Base-by-base conservation (phyloP, 2,797 vertebrate species). In the Parauchenoglanis punctatus region DNA sequence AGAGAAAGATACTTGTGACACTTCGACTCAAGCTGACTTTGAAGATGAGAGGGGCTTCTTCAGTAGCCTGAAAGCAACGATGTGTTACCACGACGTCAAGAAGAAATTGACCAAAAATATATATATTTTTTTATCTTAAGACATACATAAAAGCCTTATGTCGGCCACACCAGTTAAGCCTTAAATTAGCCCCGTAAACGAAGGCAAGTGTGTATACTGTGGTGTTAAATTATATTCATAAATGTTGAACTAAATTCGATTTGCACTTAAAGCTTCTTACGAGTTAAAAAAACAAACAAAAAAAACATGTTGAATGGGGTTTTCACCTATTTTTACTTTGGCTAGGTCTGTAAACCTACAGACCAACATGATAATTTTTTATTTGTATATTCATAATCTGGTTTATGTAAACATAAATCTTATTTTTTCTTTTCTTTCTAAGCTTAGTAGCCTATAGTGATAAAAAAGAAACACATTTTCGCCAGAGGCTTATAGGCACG, bases 391-490 rank as follows among this genome's bases (percentile, higher is more conserved):
- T 49, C 46, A 63, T 35, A 28, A 35, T 61, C 4, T 85, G 28
- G 5, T 23, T 65, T 54, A 65, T 81, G 25, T 65, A 10, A 65
- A 18, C 13, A 65, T 82, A 61, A 31, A 77, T 10, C 0, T 4
- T 81, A 7, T 40, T 12, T 23, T 59, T 59, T 31, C 20, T 49
- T 4, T 81, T 25, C n/a, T 65, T 12, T 49, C 8, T 82, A 49
- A 82, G 40, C 15, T 82, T 81, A 63, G 20, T 35, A 63, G 12
- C 15, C 8, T 67, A 20, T 7, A 6, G 46, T 12, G 17, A 44
- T 35, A 31, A 44, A 61, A n/a, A 44, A 81, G 20, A 49, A 49
- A 0, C 78, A 72, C 31, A 73, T 35, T 94, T 94, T 94, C 92
- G 91, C 93, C 93, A 87, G 72, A 88, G 65, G 65, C 28, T 85